phyloP scores from a whole-genome alignment of 2,113 vertebrate species.

The Pavo muticus region DNA sequence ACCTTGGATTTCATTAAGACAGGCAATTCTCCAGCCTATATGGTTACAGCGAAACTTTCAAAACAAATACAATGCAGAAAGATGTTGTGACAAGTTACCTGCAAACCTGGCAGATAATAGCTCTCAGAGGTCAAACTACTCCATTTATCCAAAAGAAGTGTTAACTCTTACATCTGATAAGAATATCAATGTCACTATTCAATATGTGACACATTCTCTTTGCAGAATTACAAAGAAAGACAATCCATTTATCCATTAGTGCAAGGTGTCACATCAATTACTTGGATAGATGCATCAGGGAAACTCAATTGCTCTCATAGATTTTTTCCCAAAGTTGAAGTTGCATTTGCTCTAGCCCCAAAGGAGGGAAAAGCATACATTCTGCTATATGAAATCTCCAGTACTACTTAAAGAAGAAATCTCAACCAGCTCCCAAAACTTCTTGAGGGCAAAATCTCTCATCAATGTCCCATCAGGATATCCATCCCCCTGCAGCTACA shows the following conservation, averaged over 20 bases:
- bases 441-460: neutral
- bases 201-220: constrained; percentile 51
- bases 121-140: constrained; percentile 45
- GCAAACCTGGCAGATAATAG: constrained; percentile 31
- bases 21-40: neutral
- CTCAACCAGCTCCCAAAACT: neutral
- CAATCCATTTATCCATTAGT: constrained; percentile 50
- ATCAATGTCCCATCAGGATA: neutral
- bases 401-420: neutral
- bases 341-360: neutral
- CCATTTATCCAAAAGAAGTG: constrained; percentile 31
- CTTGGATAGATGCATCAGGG: constrained; percentile 26
- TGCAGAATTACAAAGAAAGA: constrained; percentile 59
- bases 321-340: constrained; percentile 32
- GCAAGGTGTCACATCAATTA: constrained; percentile 62
- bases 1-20: neutral
- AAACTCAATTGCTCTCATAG: constrained; percentile 55
- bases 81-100: constrained; percentile 51
- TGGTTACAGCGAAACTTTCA: neutral
- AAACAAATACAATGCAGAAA: constrained; percentile 27
- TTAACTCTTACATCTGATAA: constrained; percentile 54
- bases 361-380: neutral
- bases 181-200: constrained; percentile 60
- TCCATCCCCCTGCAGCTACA: neutral
- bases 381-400: neutral